Evolutionary conservation across 2,113 vertebrate species (phyloP).

Genomic region (Ovis aries): DNA sequence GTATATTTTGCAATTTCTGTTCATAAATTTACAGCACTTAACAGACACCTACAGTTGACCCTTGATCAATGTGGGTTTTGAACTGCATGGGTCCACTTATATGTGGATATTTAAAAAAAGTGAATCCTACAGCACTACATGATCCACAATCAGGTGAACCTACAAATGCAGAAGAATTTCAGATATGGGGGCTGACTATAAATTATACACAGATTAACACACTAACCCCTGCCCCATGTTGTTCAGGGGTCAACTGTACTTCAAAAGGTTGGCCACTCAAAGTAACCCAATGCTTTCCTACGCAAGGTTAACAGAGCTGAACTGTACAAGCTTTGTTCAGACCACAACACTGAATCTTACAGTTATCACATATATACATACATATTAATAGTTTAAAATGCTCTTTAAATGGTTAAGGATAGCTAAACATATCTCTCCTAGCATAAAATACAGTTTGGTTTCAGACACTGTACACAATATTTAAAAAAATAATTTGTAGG

Average conservation of each 20-base stretch:
- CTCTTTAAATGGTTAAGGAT: slow-evolving; percentile 31
- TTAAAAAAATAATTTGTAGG: neutral
- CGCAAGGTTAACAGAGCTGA: slow-evolving; percentile 19
- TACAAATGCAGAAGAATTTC: neutral
- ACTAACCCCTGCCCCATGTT: neutral
- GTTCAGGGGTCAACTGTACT: neutral
- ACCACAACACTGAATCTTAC: slow-evolving; percentile 50
- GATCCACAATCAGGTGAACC: neutral
- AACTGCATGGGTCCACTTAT: neutral
- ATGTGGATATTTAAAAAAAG: neutral
- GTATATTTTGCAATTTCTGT: slow-evolving; percentile 21
- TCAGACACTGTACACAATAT: neutral
- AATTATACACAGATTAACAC: neutral
- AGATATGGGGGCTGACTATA: neutral
- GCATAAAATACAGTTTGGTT: neutral
- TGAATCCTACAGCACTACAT: neutral
- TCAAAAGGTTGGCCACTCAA: neutral
- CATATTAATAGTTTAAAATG: slow-evolving; percentile 3
- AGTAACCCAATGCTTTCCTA: slow-evolving; percentile 14
- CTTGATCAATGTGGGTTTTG: neutral
- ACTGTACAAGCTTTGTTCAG: slow-evolving; percentile 53
- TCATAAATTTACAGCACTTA: slow-evolving; percentile 49
- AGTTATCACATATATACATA: slow-evolving; percentile 50
- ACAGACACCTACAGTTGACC: neutral
- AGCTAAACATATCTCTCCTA: neutral